Evolutionary conservation across 1,140 invertebrate genomes (phyloP).

Genomic region (Neodiprion fabricii): DNA sequence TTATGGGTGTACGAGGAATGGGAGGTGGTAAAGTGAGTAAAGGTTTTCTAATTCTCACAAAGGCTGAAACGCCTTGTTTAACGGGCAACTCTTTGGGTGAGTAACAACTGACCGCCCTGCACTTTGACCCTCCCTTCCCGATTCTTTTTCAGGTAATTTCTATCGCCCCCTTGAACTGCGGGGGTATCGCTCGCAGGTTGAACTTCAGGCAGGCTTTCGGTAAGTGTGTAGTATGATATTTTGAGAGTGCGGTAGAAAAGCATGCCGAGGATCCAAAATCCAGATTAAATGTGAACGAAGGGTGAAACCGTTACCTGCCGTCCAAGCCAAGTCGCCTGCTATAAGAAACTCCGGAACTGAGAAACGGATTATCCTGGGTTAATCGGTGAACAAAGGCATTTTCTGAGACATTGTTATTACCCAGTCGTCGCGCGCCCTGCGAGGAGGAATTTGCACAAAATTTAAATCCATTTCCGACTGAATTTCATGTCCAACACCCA

Average conservation of each 20-base stretch:
- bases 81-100: not conserved
- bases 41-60: not conserved
- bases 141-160: not conserved
- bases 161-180: not conserved
- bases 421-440: not conserved
- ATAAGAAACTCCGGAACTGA: not conserved
- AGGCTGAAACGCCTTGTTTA: not conserved
- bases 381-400: not conserved
- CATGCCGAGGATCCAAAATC: not conserved
- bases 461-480: not conserved
- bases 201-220: not conserved
- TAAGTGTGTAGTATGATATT: not conserved
- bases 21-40: no score
- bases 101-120: not conserved
- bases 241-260: no score
- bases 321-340: not conserved
- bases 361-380: not conserved
- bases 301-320: not conserved
- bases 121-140: not conserved
- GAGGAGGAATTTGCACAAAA: not conserved
- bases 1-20: no score
- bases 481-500: not conserved
- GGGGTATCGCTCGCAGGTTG: not conserved
- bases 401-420: not conserved
- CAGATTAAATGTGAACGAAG: not conserved